These are phyloP conservation scores for Seison nebaliae DNA, from an alignment of 1,140 invertebrate genomes.

Conservation along the genomic window DNA sequence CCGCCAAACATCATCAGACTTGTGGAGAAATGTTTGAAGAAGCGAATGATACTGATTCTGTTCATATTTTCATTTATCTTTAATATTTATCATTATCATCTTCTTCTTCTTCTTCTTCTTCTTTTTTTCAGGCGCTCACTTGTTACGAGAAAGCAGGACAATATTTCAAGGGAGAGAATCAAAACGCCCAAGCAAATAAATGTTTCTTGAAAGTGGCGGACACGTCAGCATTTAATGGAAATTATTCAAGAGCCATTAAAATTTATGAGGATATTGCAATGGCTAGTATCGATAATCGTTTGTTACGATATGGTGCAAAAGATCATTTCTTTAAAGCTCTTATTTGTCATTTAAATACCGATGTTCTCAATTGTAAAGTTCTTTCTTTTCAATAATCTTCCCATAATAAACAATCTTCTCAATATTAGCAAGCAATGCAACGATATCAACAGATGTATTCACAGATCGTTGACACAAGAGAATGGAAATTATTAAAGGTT, in stretches of 20 bases:
- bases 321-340: conserved; percentile 11
- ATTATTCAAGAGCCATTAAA: conserved; percentile 11
- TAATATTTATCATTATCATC: neutral
- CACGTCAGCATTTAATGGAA: conserved; percentile 7
- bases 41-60: conserved; percentile 5
- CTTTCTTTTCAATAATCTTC: too few species aligned
- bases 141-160: neutral
- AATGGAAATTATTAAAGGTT: conserved; percentile 11
- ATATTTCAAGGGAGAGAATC: neutral
- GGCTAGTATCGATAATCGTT: conserved; percentile 9
- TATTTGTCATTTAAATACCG: conserved; percentile 11
- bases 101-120: neutral
- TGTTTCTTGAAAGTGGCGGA: conserved; percentile 11
- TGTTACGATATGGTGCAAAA: conserved; percentile 9
- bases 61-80: conserved; percentile 10
- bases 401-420: too few species aligned
- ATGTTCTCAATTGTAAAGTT: conserved; percentile 8
- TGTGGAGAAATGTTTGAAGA: conserved; percentile 2
- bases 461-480: conserved; percentile 9
- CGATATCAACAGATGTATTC: conserved; percentile 9
- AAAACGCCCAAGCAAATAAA: conserved; percentile 4
- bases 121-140: neutral
- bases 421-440: conserved; percentile 12
- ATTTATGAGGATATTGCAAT: conserved; percentile 11
- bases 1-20: conserved; percentile 10